Base-by-base conservation (phyloP, 2,113 vertebrate species). In the Dasyornis broadbenti region DNA sequence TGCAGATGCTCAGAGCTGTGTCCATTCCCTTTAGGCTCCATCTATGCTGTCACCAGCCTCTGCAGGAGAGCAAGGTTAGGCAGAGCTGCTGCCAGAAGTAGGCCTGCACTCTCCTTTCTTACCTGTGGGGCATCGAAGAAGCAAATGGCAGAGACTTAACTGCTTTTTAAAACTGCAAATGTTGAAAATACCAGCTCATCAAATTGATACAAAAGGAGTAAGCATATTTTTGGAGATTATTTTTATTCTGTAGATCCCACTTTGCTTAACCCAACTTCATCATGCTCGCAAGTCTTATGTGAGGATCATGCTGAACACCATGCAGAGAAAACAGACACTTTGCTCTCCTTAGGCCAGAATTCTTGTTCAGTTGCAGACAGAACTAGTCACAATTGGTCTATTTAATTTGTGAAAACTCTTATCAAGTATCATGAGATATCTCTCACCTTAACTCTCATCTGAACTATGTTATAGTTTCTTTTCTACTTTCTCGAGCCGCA, bases 41-140 rank as follows among this genome's bases (percentile, higher is more conserved):
- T 30, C 63, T 2, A 3, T 1, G 2, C 42, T 39, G 65, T 37
- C 56, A 56, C 20, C 0, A 0, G 47, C 13, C 39, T 68, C 53
- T 2, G 11, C 45, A 64, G 75, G 52, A 71, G 28, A 56, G 45
- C 47, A 82, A 64, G 26, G 30, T 44, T 1, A 60, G 59, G 63
- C 59, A 90, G 11, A 94, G 49, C 24, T n/a, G 6, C 37, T 78
- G 88, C 60, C 59, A 75, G 49, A 66, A 27, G 9, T 69, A 24
- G 20, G 50, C 33, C 18, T 69, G 39, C 15, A 24, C 35, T 39
- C 35, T 0, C 3, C 19, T 42, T 63, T 39, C 16, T 65, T 68
- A 66, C 39, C 71, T 42, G 26, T 59, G 52, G 17, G 37, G 35
- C 44, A 68, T 2, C 1, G 8, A 71, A 93, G n/a, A 75, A 75